Percentiles rank a stretch among this genome's conserved stretches.
Evolutionary conservation across 2,113 vertebrate species (phyloP).

Genomic region (Guaruba guarouba): DNA sequence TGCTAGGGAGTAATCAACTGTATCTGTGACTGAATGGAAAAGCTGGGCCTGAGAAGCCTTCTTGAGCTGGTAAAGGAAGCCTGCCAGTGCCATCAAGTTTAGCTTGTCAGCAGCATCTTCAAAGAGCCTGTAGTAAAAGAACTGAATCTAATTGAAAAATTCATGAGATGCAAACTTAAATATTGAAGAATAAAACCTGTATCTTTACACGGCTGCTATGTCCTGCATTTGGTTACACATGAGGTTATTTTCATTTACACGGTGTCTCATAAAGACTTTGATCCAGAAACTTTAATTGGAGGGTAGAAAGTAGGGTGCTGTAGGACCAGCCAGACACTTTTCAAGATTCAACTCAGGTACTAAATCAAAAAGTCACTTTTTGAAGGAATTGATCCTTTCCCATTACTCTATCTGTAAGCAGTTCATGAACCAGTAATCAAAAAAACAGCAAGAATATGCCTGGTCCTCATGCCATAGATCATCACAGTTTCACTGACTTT

Average conservation of each 20-base stretch:
- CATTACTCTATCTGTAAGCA: neutral
- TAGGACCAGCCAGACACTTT: neutral
- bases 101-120: conserved; percentile 91
- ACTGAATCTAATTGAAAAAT: conserved; percentile 20
- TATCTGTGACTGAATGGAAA: conserved; percentile 90
- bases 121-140: conserved; percentile 83
- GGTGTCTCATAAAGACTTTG: neutral
- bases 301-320: neutral
- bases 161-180: neutral
- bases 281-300: neutral
- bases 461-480: neutral
- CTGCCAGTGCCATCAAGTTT: conserved; percentile 87
- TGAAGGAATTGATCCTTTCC: neutral
- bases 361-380: neutral
- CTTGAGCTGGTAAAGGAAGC: conserved; percentile 93
- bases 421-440: neutral
- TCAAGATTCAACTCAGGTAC: neutral
- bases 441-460: neutral
- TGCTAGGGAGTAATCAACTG: conserved; percentile 89
- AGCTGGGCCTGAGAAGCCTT: conserved; percentile 94
- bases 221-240: neutral
- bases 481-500: neutral
- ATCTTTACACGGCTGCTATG: neutral
- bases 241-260: neutral
- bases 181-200: neutral